These are phyloP conservation scores for Danio albolineatus DNA, from an alignment of 2,797 vertebrate genomes.

Conservation along the genomic window DNA sequence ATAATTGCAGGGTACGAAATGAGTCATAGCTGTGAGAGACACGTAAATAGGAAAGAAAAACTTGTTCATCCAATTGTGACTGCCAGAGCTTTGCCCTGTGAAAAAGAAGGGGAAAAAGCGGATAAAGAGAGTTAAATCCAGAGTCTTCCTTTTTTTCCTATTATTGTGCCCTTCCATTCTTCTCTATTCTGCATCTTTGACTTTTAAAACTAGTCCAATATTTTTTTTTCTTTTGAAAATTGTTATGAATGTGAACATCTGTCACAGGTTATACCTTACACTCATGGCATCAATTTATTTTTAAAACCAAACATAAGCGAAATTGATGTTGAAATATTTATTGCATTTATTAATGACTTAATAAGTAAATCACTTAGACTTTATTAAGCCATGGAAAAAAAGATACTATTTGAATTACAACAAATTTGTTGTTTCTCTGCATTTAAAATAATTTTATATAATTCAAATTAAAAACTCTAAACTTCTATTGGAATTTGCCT, in stretches of 20 bases:
- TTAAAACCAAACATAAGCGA: too few relatives aligned
- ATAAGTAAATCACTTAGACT: too few relatives aligned
- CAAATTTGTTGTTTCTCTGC: too few relatives aligned
- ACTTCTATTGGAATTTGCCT: too few relatives aligned
- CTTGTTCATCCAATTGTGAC: conserved; percentile 76
- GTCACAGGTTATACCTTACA: conserved; percentile 38
- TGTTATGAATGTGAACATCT: conserved; percentile 59
- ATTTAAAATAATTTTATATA: too few relatives aligned
- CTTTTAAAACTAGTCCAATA: conserved; percentile 21
- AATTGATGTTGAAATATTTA: too few relatives aligned
- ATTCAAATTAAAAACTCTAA: too few relatives aligned
- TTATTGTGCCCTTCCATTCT: conserved; percentile 48
- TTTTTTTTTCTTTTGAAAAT: conserved; percentile 26
- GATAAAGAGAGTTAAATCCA: conserved; percentile 65
- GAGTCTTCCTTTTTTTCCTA: conserved; percentile 66
- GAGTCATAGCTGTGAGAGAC: conserved; percentile 71
- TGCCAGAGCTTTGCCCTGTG: conserved; percentile 72
- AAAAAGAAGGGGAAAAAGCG: conserved; percentile 54
- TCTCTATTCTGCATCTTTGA: conserved; percentile 56
- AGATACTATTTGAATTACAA: too few relatives aligned
- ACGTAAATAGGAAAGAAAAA: conserved; percentile 71
- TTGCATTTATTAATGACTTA: too few relatives aligned
- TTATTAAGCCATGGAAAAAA: too few relatives aligned
- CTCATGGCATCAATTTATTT: neutral
- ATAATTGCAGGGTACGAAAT: conserved; percentile 74